These are phyloP conservation scores for Diuraphis noxia DNA, from an alignment of 1,140 invertebrate species.

Conservation along the genomic window DNA sequence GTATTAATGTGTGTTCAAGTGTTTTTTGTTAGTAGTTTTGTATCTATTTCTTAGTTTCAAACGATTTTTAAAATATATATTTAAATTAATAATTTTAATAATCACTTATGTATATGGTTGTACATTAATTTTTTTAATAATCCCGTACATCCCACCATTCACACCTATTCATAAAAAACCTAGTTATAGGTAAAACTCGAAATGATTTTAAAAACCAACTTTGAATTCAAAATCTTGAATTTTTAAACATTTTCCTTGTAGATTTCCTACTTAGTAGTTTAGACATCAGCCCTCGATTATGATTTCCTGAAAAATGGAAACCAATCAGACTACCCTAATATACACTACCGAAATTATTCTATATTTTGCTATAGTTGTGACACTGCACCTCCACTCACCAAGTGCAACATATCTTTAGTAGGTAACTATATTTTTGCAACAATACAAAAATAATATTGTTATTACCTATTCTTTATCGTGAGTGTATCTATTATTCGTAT, in stretches of 20 bases:
- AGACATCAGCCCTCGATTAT: neutral
- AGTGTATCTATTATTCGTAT: neutral
- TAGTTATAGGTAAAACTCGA: neutral
- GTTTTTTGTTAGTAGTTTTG: neutral
- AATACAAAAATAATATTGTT: neutral
- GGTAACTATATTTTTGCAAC: neutral
- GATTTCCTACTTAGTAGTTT: neutral
- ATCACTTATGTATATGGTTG: neutral
- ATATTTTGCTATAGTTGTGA: neutral
- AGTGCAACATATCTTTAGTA: neutral
- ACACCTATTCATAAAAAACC: neutral
- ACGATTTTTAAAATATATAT: neutral
- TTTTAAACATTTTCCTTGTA: neutral
- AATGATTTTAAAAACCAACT: neutral
- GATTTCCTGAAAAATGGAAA: neutral
- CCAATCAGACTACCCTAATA: neutral
- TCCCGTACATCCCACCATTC: neutral
- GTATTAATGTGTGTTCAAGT: neutral
- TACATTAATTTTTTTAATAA: neutral
- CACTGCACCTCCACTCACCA: neutral
- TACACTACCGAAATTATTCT: too few species aligned
- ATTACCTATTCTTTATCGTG: neutral
- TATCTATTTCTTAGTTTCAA: neutral
- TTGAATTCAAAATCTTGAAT: neutral
- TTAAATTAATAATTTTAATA: neutral